Conservation (phyloP, 2,113 vertebrate genomes). For the Phaethon lepturus region DNA sequence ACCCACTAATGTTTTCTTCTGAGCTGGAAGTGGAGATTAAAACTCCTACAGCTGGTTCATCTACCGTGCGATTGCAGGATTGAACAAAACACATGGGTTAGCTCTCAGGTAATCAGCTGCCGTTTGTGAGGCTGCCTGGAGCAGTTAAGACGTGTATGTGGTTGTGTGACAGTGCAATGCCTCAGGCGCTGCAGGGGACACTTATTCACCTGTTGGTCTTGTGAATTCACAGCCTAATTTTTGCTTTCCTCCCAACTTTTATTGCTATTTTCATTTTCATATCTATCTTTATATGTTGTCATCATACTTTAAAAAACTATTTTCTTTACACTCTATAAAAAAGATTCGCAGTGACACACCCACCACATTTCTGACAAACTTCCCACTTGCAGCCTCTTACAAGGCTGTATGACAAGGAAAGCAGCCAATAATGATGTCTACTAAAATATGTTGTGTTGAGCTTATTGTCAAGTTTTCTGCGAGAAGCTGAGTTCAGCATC, state of each 20-base stretch:
- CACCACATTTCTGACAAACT: neutral
- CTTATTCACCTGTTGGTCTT: neutral
- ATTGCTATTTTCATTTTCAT: neutral
- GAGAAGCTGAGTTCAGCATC: neutral
- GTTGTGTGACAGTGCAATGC: neutral
- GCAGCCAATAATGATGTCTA: neutral
- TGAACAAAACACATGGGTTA: neutral
- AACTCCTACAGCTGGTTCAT: neutral
- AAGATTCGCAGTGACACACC: accelerated
- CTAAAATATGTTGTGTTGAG: neutral
- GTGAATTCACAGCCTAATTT: neutral
- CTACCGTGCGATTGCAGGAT: neutral
- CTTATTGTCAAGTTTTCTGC: neutral
- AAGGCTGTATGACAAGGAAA: neutral
- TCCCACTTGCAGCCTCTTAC: neutral
- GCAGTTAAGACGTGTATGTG: neutral
- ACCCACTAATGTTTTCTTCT: neutral
- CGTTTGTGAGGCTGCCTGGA: neutral
- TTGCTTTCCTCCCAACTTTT: neutral
- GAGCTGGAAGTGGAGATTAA: neutral
- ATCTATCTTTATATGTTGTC: neutral
- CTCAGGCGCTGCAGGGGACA: neutral
- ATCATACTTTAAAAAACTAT: neutral
- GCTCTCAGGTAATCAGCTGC: neutral
- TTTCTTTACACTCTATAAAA: neutral